Base-by-base conservation (phyloP, 2,888 invertebrate species). In the Microplitis manilae region DNA sequence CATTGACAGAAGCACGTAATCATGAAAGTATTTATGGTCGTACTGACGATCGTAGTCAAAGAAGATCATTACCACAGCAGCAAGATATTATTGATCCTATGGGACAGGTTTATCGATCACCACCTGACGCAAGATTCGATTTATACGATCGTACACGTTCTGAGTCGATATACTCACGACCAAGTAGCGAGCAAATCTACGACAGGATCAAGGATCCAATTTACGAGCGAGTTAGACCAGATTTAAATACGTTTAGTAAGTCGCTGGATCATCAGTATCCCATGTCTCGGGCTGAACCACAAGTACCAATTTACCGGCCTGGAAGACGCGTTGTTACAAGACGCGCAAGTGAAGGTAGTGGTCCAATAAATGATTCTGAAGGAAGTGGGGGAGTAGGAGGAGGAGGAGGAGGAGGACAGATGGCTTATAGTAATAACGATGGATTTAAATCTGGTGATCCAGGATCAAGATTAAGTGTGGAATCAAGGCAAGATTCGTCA, bases 401-500 rank as follows among this genome's bases (percentile, higher is more conserved):
- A 17, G 15, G 60, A 40, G 41, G 40, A 68, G 15, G 15, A 41
- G 79, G 82, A 30, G 30, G 30, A 30, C 30, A 30, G 30, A 30
- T 30, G 5, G 80, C 81, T 20, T 87, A 84, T 60, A 83, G 83
- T 5, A 86, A 86, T 71, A 78, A 80, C 30, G 86, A 86, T 15
- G 85, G 80, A 0, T 79, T 87, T 1, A 81, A 79, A 73, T 74
- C 15, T 20, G 50, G n/a, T 80, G 84, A 88, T 7, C 88, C 90
- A 2, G 90, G 90, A 9, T 91, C 91, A 61, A 86, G 92, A 75
- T 85, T 91, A 77, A 91, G 91, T 83, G 84, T 91, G 60, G 91
- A 91, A 62, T 91, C 91, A 2, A 91, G 92, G 79, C 90, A 94
- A 84, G 93, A 94, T 85, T 93, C 94, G 0, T 94, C 94, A 68